phyloP scores from a whole-genome alignment of 1,140 invertebrate genomes.

The Drosophila sproati region DNA sequence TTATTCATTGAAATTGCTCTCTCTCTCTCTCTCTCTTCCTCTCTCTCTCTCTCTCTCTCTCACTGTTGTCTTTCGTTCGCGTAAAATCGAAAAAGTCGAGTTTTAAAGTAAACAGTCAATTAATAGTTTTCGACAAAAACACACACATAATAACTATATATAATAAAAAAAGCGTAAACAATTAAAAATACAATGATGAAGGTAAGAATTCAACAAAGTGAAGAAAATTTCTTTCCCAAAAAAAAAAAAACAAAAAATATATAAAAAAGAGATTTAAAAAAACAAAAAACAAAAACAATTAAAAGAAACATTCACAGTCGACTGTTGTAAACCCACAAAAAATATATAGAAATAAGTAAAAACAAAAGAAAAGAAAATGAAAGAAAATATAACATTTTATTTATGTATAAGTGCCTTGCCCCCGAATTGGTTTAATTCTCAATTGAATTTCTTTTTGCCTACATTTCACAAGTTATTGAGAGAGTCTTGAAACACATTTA shows the following conservation, averaged over 20 bases:
- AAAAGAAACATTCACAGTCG: slow-evolving; percentile 18
- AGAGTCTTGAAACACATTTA: neutral
- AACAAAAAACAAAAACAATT: slow-evolving; percentile 8
- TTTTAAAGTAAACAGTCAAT: slow-evolving; percentile 23
- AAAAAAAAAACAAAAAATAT: slow-evolving; percentile 32
- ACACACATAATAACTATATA: slow-evolving; percentile 36
- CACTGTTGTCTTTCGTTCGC: slow-evolving; percentile 58
- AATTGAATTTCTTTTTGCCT: neutral
- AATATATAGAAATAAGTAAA: neutral
- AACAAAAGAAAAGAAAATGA: neutral
- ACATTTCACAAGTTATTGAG: neutral
- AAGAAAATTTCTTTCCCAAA: slow-evolving; percentile 42
- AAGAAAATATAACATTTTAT: neutral
- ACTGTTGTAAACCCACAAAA: slow-evolving; percentile 7
- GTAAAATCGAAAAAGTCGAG: slow-evolving; percentile 32
- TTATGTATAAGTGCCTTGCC: neutral
- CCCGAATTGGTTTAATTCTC: neutral
- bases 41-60: slow-evolving; percentile 43
- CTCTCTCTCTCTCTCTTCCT: slow-evolving; percentile 47
- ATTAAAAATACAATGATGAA: slow-evolving; percentile 66
- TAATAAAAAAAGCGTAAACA: slow-evolving; percentile 36
- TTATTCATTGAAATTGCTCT: slow-evolving; percentile 38
- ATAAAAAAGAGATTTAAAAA: slow-evolving; percentile 11
- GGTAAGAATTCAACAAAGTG: slow-evolving; percentile 74
- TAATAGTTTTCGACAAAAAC: slow-evolving; percentile 4